A percentile compares a stretch with the other conserved stretches of the same genome.
Conservation (phyloP, 2,888 invertebrate species). For the Eupithecia subumbrata region DNA sequence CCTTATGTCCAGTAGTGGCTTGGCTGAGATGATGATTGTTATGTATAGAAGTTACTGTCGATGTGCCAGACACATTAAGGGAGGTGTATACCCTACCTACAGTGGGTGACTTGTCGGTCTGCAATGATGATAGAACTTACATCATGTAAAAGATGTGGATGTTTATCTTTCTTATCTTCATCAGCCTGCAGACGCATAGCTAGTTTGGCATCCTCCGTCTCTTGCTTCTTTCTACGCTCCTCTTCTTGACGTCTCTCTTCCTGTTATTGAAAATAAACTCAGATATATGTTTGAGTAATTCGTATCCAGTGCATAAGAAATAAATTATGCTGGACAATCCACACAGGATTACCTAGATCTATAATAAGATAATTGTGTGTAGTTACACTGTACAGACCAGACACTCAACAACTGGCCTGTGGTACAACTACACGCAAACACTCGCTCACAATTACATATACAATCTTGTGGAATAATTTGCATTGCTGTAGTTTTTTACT, state of each 20-base stretch:
- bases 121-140: constrained; percentile 50
- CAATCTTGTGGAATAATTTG: no score
- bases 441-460: no score
- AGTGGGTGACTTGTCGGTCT: background rate
- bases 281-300: background rate
- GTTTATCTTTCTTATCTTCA: constrained; percentile 68
- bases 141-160: constrained; percentile 67
- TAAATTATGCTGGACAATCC: background rate
- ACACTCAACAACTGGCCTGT: background rate
- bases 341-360: background rate
- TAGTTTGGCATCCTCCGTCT: constrained; percentile 77
- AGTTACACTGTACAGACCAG: background rate
- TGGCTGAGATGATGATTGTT: no score
- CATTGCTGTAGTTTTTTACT: no score
- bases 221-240: constrained; percentile 74
- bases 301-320: background rate
- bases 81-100: background rate
- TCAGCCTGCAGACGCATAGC: constrained; percentile 75
- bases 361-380: background rate
- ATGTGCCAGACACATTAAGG: background rate
- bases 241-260: constrained; percentile 68
- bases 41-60: background rate
- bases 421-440: no score
- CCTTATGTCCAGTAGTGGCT: no score
- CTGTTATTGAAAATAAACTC: constrained; percentile 49